A percentile compares a stretch with the other conserved stretches of the same genome.
Evolutionary conservation across 2,797 vertebrate genomes (phyloP).

Genomic region (Argyrosomus regius): DNA sequence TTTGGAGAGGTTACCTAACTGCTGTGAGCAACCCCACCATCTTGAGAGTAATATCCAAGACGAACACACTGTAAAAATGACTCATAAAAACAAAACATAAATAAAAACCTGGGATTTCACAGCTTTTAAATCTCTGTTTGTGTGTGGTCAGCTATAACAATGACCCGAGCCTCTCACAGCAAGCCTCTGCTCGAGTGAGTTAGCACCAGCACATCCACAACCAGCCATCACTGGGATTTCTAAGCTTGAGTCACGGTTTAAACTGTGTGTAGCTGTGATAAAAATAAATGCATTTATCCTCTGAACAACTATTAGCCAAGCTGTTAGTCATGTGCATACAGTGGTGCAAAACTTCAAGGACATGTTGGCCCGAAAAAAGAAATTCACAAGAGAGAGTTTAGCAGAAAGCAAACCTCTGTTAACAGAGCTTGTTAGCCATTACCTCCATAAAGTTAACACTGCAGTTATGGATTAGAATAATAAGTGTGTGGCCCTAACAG

Average conservation of each 20-base stretch:
- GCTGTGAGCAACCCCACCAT: conserved; percentile 56
- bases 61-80: conserved; percentile 52
- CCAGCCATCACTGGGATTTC: conserved; percentile 37
- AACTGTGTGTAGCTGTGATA: conserved; percentile 39
- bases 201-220: conserved; percentile 46
- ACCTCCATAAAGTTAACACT: conserved; percentile 11
- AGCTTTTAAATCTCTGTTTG: conserved; percentile 32
- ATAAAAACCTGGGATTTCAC: conserved; percentile 54
- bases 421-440: not conserved
- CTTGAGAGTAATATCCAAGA: conserved; percentile 45
- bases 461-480: not conserved
- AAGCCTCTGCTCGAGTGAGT: conserved; percentile 42
- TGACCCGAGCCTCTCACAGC: conserved; percentile 43
- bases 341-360: conserved; percentile 35
- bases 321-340: conserved; percentile 53
- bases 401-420: not conserved
- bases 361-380: conserved; percentile 9
- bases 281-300: conserved; percentile 57
- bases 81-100: conserved; percentile 70
- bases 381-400: not conserved
- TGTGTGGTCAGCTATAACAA: conserved; percentile 45
- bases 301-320: conserved; percentile 28
- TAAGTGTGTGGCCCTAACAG: no score
- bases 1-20: conserved; percentile 64
- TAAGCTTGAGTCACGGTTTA: conserved; percentile 62